Evolutionary conservation across 2,888 invertebrate genomes (phyloP), one percentile per base, ranked within the genome.

Genomic region (Melinaea marsaeus): DNA sequence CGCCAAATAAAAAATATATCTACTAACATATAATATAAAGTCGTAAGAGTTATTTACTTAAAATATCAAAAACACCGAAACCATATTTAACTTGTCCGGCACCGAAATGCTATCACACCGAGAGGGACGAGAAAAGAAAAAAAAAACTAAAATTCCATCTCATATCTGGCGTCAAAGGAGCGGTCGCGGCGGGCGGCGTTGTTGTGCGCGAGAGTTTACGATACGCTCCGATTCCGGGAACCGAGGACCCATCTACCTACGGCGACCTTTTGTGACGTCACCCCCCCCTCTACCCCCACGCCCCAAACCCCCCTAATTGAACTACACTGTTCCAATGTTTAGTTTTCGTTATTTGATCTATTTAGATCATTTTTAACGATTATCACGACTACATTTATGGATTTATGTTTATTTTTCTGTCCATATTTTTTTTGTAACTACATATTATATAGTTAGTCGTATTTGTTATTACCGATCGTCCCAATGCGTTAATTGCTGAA

Each of bases 131-230:
- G 22, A n/a, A 63, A 63, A 46, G 35, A 48, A 54, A 7, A 57
- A 66, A 67, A 62, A 64, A 67, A 64, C 57, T 60, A 34, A 54
- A 60, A 67, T 66, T 62, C 64, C 60, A 61, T 65, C 64, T 62
- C 62, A 62, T 66, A 65, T 70, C 65, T 63, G 61, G 68, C 66
- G 66, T 68, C 67, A 67, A 51, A 51, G 67, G 71, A 71, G 71
- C 71, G 69, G 68, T n/a, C 51, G 72, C 72, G 68, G 64, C 71
- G 69, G 76, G 72, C 73, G 73, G 76, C 79, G 81, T 85, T 83
- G 81, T 84, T 83, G 81, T 84, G 81, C 79, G 79, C 79, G 71
- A 70, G 81, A 83, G 85, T 84, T 84, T 83, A 84, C 79, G 81
- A 79, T 76, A 71, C 64, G 60, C 68, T 60, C 71, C 70, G 74